Evolutionary conservation across 2,888 invertebrate genomes (phyloP).

Genomic region (Ormyrus pomaceus): DNA sequence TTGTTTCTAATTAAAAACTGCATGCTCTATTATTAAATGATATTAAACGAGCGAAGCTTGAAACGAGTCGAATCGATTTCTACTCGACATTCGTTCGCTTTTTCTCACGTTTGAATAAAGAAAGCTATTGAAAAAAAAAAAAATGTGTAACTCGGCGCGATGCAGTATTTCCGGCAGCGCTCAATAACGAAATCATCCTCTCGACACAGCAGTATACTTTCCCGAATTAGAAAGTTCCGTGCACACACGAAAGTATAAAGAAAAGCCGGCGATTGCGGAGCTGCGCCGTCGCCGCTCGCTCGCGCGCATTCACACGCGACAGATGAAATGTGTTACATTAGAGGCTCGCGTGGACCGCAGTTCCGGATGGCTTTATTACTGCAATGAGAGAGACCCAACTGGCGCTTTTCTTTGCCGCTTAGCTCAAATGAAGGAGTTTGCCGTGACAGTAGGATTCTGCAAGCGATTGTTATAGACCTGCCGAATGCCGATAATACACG

Average conservation of each 20-base stretch:
- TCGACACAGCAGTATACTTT: constrained; percentile 13
- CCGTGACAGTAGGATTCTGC: too few species aligned
- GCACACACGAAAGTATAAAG: constrained; percentile 28
- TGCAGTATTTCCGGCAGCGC: neutral
- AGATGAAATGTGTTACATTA: neutral
- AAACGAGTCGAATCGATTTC: neutral
- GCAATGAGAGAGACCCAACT: too few species aligned
- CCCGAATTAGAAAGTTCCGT: constrained; percentile 48
- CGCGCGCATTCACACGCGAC: neutral
- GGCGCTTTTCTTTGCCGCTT: too few species aligned
- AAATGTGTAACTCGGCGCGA: too few species aligned
- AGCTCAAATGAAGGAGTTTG: too few species aligned
- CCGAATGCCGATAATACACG: too few species aligned
- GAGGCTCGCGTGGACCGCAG: neutral
- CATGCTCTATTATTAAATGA: too few species aligned
- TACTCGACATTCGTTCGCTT: neutral
- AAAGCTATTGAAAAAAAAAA: too few species aligned
- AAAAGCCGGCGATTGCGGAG: constrained; percentile 19
- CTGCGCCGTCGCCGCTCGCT: too few species aligned
- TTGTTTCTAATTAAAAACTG: too few species aligned
- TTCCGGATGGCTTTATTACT: neutral
- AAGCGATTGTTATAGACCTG: too few species aligned
- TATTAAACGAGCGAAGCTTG: neutral
- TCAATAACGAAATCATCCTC: constrained; percentile 35
- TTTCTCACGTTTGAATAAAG: neutral